These are phyloP conservation scores for Gambusia yucatana DNA, from an alignment of 2,797 vertebrate species.

Conservation along the genomic window DNA sequence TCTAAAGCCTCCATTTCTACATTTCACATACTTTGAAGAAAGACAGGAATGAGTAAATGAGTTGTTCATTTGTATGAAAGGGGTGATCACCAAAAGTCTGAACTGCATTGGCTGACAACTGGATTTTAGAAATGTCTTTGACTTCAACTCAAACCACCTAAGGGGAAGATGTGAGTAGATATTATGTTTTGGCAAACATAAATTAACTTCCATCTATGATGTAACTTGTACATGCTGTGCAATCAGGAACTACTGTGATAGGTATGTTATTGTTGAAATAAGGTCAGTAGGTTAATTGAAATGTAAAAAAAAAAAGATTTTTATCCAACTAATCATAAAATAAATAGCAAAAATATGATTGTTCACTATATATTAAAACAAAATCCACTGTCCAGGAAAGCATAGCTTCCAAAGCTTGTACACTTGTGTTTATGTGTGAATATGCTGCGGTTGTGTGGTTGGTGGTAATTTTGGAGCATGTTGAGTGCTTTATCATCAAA, in stretches of 20 bases:
- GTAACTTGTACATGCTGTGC: background rate
- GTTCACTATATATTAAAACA: background rate
- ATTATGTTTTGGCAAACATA: background rate
- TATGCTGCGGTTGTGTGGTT: conserved; percentile 4
- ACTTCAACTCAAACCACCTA: background rate
- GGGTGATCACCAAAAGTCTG: background rate
- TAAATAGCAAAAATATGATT: background rate
- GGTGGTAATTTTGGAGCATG: conserved; percentile 44
- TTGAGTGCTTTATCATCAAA: conserved; percentile 51
- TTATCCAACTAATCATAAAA: background rate
- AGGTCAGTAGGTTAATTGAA: background rate
- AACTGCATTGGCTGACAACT: background rate
- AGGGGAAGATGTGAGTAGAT: background rate
- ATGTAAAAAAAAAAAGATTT: background rate
- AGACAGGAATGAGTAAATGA: background rate
- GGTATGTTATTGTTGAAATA: background rate
- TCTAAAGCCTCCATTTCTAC: background rate
- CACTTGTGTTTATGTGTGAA: conserved; percentile 1
- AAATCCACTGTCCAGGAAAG: background rate
- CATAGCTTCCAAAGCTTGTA: background rate
- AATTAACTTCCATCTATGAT: background rate
- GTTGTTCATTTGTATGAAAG: background rate
- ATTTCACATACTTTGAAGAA: background rate
- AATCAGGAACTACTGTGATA: background rate
- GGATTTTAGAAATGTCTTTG: background rate